A percentile compares a stretch with the other conserved stretches of the same genome.
Evolutionary conservation across 2,888 invertebrate genomes (phyloP).

Genomic region (Tribolium freemani): DNA sequence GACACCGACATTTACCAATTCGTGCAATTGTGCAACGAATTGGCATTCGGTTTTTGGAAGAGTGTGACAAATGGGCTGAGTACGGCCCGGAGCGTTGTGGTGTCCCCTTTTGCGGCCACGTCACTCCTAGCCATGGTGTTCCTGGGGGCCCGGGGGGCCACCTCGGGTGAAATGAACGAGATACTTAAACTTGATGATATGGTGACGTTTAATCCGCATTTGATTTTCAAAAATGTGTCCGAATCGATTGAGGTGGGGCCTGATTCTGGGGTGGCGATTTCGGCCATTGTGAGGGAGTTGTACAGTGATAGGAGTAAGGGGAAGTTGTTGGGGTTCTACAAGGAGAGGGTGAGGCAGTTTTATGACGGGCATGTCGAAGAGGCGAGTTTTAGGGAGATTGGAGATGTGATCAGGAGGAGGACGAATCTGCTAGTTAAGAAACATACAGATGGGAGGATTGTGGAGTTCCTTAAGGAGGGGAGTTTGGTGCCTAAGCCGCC

Average conservation of each 20-base stretch:
- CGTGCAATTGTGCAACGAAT: conserved; percentile 84
- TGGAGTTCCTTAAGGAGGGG: conserved; percentile 82
- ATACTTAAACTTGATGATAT: conserved; percentile 87
- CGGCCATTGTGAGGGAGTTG: conserved; percentile 85
- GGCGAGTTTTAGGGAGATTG: conserved; percentile 85
- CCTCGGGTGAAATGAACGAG: conserved; percentile 93
- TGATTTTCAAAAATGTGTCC: conserved; percentile 87
- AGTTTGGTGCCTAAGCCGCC: conserved; percentile 82
- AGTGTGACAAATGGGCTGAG: conserved; percentile 80
- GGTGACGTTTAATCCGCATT: conserved; percentile 91
- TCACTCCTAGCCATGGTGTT: conserved; percentile 93
- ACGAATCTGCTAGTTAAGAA: conserved; percentile 86
- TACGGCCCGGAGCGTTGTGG: conserved; percentile 81
- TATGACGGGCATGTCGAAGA: conserved; percentile 91
- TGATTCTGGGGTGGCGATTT: conserved; percentile 80
- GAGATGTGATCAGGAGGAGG: conserved; percentile 84
- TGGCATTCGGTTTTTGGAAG: conserved; percentile 88
- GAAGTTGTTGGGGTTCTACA: conserved; percentile 87
- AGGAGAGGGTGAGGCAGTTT: conserved; percentile 88
- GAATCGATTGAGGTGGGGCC: conserved; percentile 81
- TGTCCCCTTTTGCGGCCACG: conserved; percentile 88
- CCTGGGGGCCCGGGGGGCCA: conserved; percentile 87
- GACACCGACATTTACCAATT: conserved; percentile 85
- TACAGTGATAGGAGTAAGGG: conserved; percentile 87
- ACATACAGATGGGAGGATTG: conserved; percentile 82